Conservation (phyloP, 2,888 invertebrate genomes). For the Leptopilina drosophilae region DNA sequence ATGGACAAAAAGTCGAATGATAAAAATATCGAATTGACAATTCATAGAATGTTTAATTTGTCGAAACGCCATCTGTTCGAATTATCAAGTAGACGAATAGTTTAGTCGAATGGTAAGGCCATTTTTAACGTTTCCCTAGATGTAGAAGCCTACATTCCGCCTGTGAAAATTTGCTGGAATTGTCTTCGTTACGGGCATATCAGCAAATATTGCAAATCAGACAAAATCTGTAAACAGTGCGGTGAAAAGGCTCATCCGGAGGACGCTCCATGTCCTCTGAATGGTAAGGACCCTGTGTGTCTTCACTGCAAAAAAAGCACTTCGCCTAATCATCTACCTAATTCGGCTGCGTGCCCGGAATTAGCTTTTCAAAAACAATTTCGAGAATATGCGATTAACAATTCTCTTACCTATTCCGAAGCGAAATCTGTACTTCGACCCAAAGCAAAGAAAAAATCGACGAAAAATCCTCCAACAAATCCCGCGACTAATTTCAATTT, state of each 20-base stretch:
- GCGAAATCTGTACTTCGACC: not conserved
- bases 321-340: not conserved
- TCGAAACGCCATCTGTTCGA: too few relatives aligned
- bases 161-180: not conserved
- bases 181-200: not conserved
- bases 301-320: not conserved
- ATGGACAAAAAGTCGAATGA: too few relatives aligned
- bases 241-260: not conserved
- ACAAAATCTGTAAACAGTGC: not conserved
- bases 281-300: not conserved
- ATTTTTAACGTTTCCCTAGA: not conserved
- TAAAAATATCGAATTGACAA: too few relatives aligned
- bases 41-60: too few relatives aligned
- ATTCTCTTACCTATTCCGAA: not conserved
- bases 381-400: not conserved
- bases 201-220: not conserved
- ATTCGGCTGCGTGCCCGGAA: not conserved
- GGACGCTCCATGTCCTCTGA: not conserved
- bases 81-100: too few relatives aligned
- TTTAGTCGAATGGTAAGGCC: too few relatives aligned
- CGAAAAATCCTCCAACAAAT: not conserved
- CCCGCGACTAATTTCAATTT: not conserved
- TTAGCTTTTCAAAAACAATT: not conserved
- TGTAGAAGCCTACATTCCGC: not conserved
- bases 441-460: not conserved